Evolutionary conservation across 2,888 invertebrate genomes (phyloP), one percentile per base, ranked within the genome.

Genomic region (Anthophora plumipes): DNA sequence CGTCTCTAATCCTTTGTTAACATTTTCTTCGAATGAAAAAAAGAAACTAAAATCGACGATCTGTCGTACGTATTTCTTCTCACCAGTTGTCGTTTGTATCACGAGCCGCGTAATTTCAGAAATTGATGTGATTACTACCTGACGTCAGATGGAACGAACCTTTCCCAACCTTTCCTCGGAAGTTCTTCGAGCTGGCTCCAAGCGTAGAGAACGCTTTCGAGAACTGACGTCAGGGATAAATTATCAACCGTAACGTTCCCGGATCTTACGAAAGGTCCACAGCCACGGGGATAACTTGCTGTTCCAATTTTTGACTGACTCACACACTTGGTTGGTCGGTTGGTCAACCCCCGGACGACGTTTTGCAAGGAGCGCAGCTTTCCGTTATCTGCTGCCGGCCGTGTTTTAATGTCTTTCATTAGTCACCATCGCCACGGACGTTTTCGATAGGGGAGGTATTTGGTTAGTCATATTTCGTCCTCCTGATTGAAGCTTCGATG

Each of bases 161-260:
- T 75, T 83, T 70, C 80, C 25, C 82, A 82, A 80, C 59, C 55
- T 82, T 79, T 71, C 63, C 55, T 54, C 55, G 66, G 66, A 68
- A 82, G 31, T 82, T 75, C 60, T 68, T 39, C 31, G 60, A 31
- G 66, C 41, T 46, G n/a, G 31, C 25, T 12, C 37, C 9, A 17
- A 11, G 20, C 39, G 14, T n/a, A n/a, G 25, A 41, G 48, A 43
- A 25, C 52, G 68, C 54, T 64, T 66, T 20, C 75, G 69, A 52
- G 63, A 9, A 48, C 25, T 70, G 80, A 82, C 82, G 82, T 80
- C 80, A 82, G 11, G 46, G 79, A 68, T 48, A 73, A 82, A 80
- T 73, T 70, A 70, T 80, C 77, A 37, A 54, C 43, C 37, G 43
- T 31, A 70, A 54, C 48, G n/a, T 57, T 71, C 59, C 76, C 82